Base-by-base conservation (phyloP, 2,113 vertebrate species). In the Danionella cerebrum region DNA sequence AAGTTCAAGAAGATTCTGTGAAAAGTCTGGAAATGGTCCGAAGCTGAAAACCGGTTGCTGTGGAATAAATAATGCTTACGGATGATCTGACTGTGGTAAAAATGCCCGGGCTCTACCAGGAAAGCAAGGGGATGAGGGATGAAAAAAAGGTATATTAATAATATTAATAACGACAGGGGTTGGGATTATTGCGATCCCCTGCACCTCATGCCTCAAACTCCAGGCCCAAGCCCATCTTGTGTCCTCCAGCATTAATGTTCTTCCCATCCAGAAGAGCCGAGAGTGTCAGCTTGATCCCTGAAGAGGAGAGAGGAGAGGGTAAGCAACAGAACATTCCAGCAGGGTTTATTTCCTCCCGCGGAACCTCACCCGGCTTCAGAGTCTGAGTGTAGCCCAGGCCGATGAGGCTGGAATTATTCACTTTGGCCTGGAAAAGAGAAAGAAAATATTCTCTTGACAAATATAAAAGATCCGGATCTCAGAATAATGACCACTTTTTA, bases 331-430 rank as follows among this genome's bases (percentile, higher is more conserved):
- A 48, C 14, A 21, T 7, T 14, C 14, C 14, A 18, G 1, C 39
- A 18, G 39, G 1, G 2, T 16, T 16, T 14, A 42, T n/a, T n/a
- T n/a, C n/a, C n/a, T n/a, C n/a, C n/a, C n/a, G n/a, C n/a, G n/a
- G n/a, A n/a, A n/a, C n/a, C 36, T 39, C 14, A 98, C 96, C 96
- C 88, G 94, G 94, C 81, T 95, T 98, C 79, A 98, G 86, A 68
- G 91, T 95, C 83, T 98, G 96, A 83, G 93, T 96, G 72, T 98
- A 98, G 79, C 96, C 96, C 82, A 98, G 86, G 33, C 96, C 96
- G 5, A 98, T 91, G 8, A 98, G 91, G 75, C 96, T 98, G 74
- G 96, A 97, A 79, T 98, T 98, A 84, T 98, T 98, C 85, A 98
- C 95, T 89, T 98, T 98, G 79, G 93, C 94, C 96, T 98, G 74